Base-by-base conservation (phyloP, 2,888 invertebrate genomes). In the Hyppa rectilinea region DNA sequence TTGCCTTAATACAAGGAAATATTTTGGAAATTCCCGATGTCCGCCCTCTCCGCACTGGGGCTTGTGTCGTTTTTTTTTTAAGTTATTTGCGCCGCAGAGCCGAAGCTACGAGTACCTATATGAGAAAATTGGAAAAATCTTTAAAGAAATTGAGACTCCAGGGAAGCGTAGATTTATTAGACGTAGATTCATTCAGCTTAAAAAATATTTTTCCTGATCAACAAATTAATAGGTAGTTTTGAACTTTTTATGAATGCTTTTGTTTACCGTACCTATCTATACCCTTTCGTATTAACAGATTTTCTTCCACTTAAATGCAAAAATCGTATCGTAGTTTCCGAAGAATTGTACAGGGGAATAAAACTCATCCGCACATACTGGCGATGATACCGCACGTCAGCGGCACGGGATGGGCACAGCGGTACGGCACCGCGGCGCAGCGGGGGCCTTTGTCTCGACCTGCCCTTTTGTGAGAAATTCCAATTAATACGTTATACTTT, bases 1-100 rank as follows among this genome's bases (percentile, higher is more conserved):
- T 93, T 91, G 91, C 90, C 87, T 89, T 90, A 90, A 90, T 91
- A 92, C 90, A 89, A 90, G 92, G 89, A 92, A 92, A 93, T 91
- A 91, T 92, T 92, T 92, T 87, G 87, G 84, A 89, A 91, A 90
- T 91, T 89, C 85, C 83, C 86, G 74, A 81, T 89, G 85, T 89
- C 88, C 90, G 85, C 88, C 87, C 88, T 87, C 88, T 88, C 84
- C 87, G 86, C 87, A 88, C 88, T 88, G 86, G 86, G 81, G 81
- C 88, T 81, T 80, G 86, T 75, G 88, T 85, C 85, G 83, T 85
- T 88, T 88, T 70, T 87, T n/a, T 90, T 88, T 87, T 81, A 87
- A 91, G 85, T 91, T 92, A 91, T 91, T 91, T 91, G 86, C 85
- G 87, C 86, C 87, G 87, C 86, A 90, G 87, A 88, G 83, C 85